A percentile compares a stretch with the other conserved stretches of the same genome.
Conservation (phyloP, 2,113 vertebrate species). For the Brachypteracias leptosomus region DNA sequence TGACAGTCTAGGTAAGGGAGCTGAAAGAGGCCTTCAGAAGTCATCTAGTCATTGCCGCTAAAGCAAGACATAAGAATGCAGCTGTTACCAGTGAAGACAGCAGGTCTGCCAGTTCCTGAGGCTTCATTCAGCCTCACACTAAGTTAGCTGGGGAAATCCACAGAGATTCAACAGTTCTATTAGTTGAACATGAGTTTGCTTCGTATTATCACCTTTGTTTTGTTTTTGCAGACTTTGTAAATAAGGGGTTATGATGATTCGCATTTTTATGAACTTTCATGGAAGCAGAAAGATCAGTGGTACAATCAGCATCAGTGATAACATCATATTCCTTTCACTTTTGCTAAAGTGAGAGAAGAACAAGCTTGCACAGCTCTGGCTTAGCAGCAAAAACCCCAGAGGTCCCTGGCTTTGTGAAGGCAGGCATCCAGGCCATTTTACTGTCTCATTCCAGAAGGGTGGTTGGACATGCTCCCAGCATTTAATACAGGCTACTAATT, state of each 20-base stretch:
- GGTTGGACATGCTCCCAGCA: neutral
- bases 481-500: neutral
- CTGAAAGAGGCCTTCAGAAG: neutral
- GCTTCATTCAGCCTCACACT: neutral
- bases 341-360: neutral
- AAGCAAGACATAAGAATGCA: neutral
- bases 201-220: neutral
- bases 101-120: neutral
- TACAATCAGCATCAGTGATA: neutral
- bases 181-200: neutral
- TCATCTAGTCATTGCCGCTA: neutral
- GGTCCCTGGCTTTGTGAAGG: neutral
- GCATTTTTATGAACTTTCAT: neutral
- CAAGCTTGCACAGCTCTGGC: neutral
- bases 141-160: neutral
- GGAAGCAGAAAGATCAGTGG: neutral
- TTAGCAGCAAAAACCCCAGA: neutral
- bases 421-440: neutral
- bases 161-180: neutral
- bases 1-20: neutral
- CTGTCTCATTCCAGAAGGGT: neutral
- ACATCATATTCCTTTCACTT: neutral
- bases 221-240: neutral
- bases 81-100: neutral
- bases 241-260: neutral